These are phyloP conservation scores for Drosophila cracens DNA, from an alignment of 2,888 invertebrate species.

Conservation along the genomic window DNA sequence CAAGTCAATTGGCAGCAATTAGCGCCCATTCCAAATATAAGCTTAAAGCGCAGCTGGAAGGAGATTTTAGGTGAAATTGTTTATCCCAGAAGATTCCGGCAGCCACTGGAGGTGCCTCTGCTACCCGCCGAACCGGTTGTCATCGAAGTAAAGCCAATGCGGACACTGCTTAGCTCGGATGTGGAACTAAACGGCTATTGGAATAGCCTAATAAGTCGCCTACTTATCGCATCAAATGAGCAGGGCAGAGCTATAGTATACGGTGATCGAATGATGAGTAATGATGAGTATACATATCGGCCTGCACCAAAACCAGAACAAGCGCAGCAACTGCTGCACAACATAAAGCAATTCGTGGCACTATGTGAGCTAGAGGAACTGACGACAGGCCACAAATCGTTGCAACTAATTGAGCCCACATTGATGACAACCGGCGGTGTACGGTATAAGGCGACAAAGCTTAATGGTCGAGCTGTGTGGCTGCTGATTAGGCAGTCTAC, in stretches of 20 bases:
- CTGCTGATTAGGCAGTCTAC: slow-evolving; percentile 37
- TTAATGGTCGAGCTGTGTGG: slow-evolving; percentile 9
- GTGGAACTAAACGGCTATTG: slow-evolving; percentile 64
- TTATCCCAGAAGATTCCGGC: slow-evolving; percentile 1
- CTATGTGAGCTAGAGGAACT: slow-evolving; percentile 54
- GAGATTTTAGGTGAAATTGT: slow-evolving; percentile 23
- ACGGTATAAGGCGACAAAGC: slow-evolving; percentile 36
- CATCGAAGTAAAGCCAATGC: slow-evolving; percentile 32
- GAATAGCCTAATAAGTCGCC: slow-evolving; percentile 57
- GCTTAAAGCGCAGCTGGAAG: slow-evolving; percentile 46
- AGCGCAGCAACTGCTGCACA: slow-evolving; percentile 33
- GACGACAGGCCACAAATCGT: slow-evolving; percentile 17
- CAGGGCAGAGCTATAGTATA: slow-evolving; percentile 27
- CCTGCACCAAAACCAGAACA: background rate
- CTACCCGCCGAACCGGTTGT: slow-evolving; percentile 48
- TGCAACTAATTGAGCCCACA: slow-evolving; percentile 35
- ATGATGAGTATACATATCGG: slow-evolving; percentile 32
- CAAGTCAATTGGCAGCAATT: slow-evolving; percentile 61
- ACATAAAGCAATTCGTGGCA: slow-evolving; percentile 59
- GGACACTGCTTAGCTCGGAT: slow-evolving; percentile 47
- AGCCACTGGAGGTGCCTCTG: background rate
- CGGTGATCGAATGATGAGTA: slow-evolving; percentile 53
- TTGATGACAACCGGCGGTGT: slow-evolving; percentile 53
- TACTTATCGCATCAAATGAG: slow-evolving; percentile 37
- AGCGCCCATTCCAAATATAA: slow-evolving; percentile 22